These are phyloP conservation scores for Enteromius viviparus DNA, from an alignment of 2,797 vertebrate genomes.

Conservation along the genomic window DNA sequence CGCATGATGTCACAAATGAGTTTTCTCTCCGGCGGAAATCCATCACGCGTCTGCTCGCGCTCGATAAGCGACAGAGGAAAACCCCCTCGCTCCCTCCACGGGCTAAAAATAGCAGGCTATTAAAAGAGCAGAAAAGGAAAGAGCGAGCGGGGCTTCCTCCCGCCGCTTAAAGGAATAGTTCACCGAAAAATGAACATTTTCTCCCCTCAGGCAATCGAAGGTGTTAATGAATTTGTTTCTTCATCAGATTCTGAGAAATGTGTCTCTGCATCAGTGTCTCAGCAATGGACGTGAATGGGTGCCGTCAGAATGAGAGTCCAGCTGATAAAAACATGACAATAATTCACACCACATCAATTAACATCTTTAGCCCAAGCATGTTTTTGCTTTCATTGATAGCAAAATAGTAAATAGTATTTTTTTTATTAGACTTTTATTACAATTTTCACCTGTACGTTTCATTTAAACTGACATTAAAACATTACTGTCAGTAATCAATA, in stretches of 20 bases:
- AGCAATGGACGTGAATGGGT: background rate
- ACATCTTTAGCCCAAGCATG: background rate
- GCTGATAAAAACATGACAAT: background rate
- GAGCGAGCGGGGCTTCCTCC: constrained; percentile 6
- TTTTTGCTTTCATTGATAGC: background rate
- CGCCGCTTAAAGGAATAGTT: background rate
- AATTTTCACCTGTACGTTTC: background rate
- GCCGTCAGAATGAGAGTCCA: background rate
- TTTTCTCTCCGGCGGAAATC: constrained; percentile 31
- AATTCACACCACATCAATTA: background rate
- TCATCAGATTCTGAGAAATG: background rate
- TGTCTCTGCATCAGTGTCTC: background rate
- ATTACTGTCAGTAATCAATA: background rate
- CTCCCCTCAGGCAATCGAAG: background rate
- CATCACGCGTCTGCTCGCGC: constrained; percentile 31
- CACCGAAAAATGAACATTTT: background rate
- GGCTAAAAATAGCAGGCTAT: constrained; percentile 43
- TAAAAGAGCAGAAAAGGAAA: constrained; percentile 18
- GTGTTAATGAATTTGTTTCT: background rate
- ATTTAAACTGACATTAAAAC: background rate
- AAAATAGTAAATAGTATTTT: background rate
- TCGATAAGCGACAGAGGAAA: constrained; percentile 46
- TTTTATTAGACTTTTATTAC: background rate
- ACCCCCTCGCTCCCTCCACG: constrained; percentile 26
- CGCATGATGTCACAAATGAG: constrained; percentile 43